Conservation (phyloP, 2,113 vertebrate genomes). For the Cyprinodon tularosa region DNA sequence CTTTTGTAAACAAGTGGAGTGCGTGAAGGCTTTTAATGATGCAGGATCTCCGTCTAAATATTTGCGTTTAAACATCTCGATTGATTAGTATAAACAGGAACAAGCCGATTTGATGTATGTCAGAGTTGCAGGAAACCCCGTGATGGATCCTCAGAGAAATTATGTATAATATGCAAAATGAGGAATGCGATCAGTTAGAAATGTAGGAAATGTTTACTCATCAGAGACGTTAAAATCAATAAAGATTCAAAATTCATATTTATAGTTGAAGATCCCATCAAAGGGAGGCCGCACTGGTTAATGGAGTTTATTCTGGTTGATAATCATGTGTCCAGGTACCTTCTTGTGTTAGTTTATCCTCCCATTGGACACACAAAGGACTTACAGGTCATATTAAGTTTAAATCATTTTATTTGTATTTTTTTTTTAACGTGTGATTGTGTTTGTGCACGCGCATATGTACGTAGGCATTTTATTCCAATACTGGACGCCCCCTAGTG, state of each 20-base stretch:
- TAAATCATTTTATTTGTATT: constrained; percentile 5
- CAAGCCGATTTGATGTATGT: background rate
- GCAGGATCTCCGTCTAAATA: background rate
- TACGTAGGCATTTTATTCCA: background rate
- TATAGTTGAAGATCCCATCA: constrained; percentile 15
- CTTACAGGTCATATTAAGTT: constrained; percentile 1
- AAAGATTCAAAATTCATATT: constrained; percentile 46
- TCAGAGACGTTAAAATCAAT: constrained; percentile 33
- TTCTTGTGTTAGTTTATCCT: too few species aligned
- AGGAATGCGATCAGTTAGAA: constrained; percentile 61
- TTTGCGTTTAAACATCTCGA: background rate
- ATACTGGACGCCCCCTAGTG: constrained; percentile 73
- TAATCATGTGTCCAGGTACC: background rate
- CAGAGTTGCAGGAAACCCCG: background rate
- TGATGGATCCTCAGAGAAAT: constrained; percentile 47
- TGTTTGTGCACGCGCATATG: background rate
- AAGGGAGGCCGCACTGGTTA: background rate
- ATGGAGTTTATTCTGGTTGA: background rate
- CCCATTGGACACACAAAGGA: background rate
- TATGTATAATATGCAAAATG: constrained; percentile 53
- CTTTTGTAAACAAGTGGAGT: background rate
- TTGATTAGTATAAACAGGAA: background rate
- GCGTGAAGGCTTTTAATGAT: background rate
- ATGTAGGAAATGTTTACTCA: constrained; percentile 40
- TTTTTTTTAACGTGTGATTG: constrained; percentile 1